Evolutionary conservation across 2,888 invertebrate genomes (phyloP).

Genomic region (Melipona beecheii): DNA sequence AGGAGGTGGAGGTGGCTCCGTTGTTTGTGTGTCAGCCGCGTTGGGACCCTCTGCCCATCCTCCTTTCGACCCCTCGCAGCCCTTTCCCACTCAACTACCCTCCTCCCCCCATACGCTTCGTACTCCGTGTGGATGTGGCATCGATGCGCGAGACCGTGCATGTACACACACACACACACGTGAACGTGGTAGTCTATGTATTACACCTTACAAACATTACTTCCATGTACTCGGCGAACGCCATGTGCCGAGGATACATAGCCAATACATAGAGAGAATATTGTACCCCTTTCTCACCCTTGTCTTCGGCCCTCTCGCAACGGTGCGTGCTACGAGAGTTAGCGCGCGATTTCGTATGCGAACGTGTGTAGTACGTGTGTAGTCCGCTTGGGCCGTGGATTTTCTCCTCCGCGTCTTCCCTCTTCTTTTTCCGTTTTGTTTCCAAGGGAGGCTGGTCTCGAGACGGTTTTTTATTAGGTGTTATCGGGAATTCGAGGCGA

Average conservation of each 20-base stretch:
- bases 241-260: constrained; percentile 75
- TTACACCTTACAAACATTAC: constrained; percentile 77
- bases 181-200: constrained; percentile 64
- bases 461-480: constrained; percentile 10
- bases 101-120: constrained; percentile 38
- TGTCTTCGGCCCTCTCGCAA: constrained; percentile 35
- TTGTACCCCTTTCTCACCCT: constrained; percentile 71
- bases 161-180: not conserved
- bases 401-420: constrained; percentile 3
- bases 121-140: constrained; percentile 61
- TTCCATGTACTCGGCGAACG: constrained; percentile 69
- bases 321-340: constrained; percentile 62
- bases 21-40: constrained; percentile 84
- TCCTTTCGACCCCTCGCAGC: constrained; percentile 61
- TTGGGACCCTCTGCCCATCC: constrained; percentile 79
- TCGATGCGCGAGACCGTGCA: constrained; percentile 10
- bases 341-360: constrained; percentile 63
- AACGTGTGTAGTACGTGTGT: constrained; percentile 27
- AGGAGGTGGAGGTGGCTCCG: constrained; percentile 74
- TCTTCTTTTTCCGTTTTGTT: too few relatives aligned
- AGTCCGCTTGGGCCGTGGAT: not conserved
- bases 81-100: constrained; percentile 76
- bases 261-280: constrained; percentile 78
- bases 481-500: not conserved
- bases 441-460: too few relatives aligned